Percentiles rank a stretch among this genome's conserved stretches.
Conservation (phyloP, 2,113 vertebrate genomes). For the Alces alces region DNA sequence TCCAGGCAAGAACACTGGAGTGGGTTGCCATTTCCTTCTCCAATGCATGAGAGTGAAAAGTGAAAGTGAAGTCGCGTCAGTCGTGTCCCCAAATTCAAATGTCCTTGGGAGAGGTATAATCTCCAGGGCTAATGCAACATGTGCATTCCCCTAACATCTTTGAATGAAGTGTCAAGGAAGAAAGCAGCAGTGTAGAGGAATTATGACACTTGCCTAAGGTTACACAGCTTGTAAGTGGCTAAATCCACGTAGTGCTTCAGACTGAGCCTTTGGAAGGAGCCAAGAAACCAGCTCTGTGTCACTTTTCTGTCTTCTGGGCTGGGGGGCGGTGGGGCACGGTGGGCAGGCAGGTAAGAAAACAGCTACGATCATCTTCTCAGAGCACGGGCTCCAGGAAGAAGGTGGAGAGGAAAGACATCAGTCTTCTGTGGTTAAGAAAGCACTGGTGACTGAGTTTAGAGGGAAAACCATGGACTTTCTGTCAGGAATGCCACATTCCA, state of each 20-base stretch:
- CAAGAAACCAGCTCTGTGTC: not conserved
- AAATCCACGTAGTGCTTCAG: not conserved
- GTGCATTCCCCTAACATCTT: not conserved
- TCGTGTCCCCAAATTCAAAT: not conserved
- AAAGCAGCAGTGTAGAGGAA: not conserved
- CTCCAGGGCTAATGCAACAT: not conserved
- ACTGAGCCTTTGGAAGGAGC: not conserved
- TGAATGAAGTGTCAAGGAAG: not conserved
- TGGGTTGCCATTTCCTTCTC: no score
- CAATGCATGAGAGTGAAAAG: no score
- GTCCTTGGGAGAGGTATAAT: not conserved
- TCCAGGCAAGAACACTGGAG: no score
- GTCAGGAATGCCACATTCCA: not conserved
- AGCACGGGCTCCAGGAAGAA: not conserved
- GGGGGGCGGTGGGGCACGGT: fast-evolving
- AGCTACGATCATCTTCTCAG: not conserved
- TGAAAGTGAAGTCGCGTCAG: no score
- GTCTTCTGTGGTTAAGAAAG: not conserved
- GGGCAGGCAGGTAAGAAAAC: not conserved
- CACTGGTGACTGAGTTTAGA: not conserved
- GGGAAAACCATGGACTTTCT: not conserved
- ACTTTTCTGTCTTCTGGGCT: not conserved
- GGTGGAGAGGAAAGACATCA: not conserved
- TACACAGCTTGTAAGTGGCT: not conserved
- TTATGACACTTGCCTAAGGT: not conserved